Evolutionary conservation across 2,113 vertebrate genomes (phyloP).

Genomic region (Sminthopsis crassicaudata): DNA sequence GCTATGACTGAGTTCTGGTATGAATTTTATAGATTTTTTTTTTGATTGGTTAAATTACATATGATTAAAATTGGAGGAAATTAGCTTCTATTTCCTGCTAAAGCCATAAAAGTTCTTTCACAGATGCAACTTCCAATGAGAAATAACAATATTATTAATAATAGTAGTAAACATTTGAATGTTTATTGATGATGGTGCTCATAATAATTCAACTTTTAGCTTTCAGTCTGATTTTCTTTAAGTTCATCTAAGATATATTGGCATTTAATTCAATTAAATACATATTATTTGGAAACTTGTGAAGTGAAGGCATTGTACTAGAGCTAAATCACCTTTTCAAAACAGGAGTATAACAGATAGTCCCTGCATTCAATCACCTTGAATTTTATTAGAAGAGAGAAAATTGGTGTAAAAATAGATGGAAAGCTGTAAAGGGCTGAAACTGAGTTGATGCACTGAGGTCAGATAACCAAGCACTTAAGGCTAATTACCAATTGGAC

Average conservation of each 20-base stretch:
- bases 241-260: neutral
- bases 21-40: neutral
- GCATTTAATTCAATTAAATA: neutral
- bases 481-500: no score
- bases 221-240: neutral
- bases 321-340: neutral
- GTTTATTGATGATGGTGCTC: neutral
- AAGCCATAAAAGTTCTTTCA: neutral
- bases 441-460: no score
- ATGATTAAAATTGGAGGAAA: neutral
- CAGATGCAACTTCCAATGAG: neutral
- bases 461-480: no score
- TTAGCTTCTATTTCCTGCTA: neutral
- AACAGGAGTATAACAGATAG: neutral
- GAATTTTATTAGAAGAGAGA: neutral
- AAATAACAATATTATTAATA: neutral
- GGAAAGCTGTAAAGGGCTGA: fast-evolving
- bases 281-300: neutral
- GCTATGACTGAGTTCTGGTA: neutral
- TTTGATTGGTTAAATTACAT: no score
- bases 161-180: neutral
- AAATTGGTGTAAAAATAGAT: neutral
- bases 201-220: neutral
- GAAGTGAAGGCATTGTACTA: neutral
- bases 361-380: neutral